These are phyloP conservation scores for Nematostella vectensis DNA, from an alignment of 92 coral and sea anemone genomes.

Conservation along the genomic window DNA sequence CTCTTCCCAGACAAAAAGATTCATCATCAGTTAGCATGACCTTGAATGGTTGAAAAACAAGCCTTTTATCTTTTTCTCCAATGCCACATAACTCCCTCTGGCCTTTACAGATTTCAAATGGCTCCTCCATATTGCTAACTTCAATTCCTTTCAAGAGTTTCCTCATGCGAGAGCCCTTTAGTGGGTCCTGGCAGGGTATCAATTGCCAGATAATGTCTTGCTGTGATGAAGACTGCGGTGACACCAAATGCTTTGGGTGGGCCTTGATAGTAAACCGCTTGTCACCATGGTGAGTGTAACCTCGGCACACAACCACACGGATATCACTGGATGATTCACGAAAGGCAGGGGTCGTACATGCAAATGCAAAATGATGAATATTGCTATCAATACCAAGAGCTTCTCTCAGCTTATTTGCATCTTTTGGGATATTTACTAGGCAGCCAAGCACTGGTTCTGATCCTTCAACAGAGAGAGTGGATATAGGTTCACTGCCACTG, in stretches of 20 bases:
- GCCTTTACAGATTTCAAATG: slow-evolving; percentile 23
- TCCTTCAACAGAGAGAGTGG: slow-evolving; percentile 14
- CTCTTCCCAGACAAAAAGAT: slow-evolving; percentile 21
- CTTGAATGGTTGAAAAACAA: slow-evolving; percentile 26
- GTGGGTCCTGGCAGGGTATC: slow-evolving; percentile 22
- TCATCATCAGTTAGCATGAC: slow-evolving; percentile 23
- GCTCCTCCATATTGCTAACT: slow-evolving; percentile 21
- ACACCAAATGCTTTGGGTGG: slow-evolving; percentile 16
- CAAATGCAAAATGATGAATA: slow-evolving; percentile 31
- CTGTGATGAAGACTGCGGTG: slow-evolving; percentile 20
- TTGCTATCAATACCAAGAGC: slow-evolving; percentile 16
- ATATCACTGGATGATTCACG: slow-evolving; percentile 13
- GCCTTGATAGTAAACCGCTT: slow-evolving; percentile 24
- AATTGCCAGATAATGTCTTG: slow-evolving; percentile 24
- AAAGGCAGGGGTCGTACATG: slow-evolving; percentile 19
- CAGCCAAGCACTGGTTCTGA: slow-evolving; percentile 28
- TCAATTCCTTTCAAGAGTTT: slow-evolving; percentile 17
- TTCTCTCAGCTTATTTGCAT: slow-evolving; percentile 15
- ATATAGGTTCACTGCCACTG: slow-evolving; percentile 33
- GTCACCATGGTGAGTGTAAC: slow-evolving; percentile 29
- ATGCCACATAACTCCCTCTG: slow-evolving; percentile 16
- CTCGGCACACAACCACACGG: slow-evolving; percentile 22
- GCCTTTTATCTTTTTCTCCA: slow-evolving; percentile 19
- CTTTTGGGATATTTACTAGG: slow-evolving; percentile 27
- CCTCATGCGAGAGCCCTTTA: slow-evolving; percentile 32